Conservation (phyloP, 2,113 vertebrate genomes). For the Aplodontia rufa region DNA sequence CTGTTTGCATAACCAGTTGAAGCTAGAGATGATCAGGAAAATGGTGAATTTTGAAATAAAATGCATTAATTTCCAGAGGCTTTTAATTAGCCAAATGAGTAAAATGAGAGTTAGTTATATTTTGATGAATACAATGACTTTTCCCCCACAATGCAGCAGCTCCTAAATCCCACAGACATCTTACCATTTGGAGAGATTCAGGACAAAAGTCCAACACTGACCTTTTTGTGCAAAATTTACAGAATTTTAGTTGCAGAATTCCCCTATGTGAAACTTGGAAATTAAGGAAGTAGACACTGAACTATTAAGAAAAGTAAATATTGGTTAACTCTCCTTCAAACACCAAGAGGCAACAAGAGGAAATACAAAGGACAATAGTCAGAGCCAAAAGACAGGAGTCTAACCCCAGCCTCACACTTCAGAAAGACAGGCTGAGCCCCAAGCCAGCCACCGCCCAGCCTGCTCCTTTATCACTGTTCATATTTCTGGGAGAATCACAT, state of each 20-base stretch:
- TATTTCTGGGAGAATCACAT: background rate
- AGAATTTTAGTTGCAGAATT: background rate
- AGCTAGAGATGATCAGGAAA: background rate
- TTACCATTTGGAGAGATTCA: background rate
- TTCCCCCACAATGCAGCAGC: background rate
- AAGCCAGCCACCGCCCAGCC: background rate
- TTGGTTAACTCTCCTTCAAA: background rate
- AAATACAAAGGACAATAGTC: background rate
- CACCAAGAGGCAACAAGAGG: background rate
- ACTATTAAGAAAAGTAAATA: background rate
- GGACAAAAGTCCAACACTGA: background rate
- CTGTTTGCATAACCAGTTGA: background rate
- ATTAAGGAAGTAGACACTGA: background rate
- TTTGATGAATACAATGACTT: background rate
- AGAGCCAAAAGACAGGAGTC: background rate
- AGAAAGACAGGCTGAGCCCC: background rate
- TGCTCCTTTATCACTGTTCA: background rate
- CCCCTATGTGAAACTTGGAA: background rate
- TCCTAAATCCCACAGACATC: background rate
- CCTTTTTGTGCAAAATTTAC: background rate
- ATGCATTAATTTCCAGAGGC: background rate
- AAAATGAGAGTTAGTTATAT: background rate
- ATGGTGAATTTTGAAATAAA: background rate
- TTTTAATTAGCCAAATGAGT: background rate
- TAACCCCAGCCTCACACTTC: background rate